Evolutionary conservation across 2,113 vertebrate genomes (phyloP).

Genomic region (Ascaphus truei): DNA sequence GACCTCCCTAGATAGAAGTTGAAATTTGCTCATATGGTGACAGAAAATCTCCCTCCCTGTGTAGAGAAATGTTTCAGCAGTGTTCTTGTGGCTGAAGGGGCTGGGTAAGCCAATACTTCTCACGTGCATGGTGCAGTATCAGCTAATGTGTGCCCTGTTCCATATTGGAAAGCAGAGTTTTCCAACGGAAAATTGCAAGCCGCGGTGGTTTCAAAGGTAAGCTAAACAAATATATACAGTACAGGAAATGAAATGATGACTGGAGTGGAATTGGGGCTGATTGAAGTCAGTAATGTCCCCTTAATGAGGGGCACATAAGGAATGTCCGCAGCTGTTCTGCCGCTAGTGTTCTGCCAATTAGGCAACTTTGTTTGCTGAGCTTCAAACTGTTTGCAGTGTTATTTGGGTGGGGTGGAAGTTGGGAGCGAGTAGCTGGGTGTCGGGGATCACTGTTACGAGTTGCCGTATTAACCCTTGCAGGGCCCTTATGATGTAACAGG

Average conservation of each 20-base stretch:
- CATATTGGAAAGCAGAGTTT: conserved; percentile 25
- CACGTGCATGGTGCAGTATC: not conserved
- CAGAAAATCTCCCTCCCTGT: too few relatives aligned
- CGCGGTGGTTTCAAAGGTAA: conserved; percentile 35
- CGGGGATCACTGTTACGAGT: too few relatives aligned
- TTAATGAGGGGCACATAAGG: conserved; percentile 48
- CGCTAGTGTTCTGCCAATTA: conserved; percentile 46
- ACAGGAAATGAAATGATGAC: conserved; percentile 56
- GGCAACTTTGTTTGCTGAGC: conserved; percentile 35
- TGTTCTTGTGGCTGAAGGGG: too few relatives aligned
- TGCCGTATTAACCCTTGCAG: too few relatives aligned
- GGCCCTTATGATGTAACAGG: too few relatives aligned
- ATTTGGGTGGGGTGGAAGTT: not conserved
- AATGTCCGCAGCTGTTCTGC: conserved; percentile 43
- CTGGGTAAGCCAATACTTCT: too few relatives aligned
- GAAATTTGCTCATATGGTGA: too few relatives aligned
- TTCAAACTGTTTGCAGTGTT: conserved; percentile 35
- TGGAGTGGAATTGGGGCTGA: conserved; percentile 41
- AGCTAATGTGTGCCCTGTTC: not conserved
- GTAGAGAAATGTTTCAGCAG: too few relatives aligned
- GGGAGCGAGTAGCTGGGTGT: not conserved
- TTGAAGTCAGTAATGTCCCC: conserved; percentile 48
- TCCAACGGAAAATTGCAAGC: conserved; percentile 32
- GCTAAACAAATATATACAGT: conserved; percentile 43
- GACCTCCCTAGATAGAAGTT: too few relatives aligned